These are phyloP conservation scores for Vulpes ferrilata DNA, from an alignment of 2,113 vertebrate species.

Conservation along the genomic window DNA sequence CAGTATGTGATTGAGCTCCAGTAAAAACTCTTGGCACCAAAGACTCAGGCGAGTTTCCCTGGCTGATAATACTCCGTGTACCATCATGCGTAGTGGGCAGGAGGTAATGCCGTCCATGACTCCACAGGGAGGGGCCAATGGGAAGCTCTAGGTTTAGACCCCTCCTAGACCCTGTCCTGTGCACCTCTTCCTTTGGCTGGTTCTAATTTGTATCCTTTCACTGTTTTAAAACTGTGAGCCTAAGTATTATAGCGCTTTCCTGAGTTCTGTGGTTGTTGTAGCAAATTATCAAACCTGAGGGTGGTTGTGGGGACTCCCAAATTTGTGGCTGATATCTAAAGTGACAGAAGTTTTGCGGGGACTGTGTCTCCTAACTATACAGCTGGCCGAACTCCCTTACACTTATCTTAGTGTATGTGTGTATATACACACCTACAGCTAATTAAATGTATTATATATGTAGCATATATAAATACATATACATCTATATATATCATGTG, in stretches of 20 bases:
- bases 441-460: not conserved
- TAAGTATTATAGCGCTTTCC: not conserved
- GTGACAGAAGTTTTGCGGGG: not conserved
- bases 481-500: not conserved
- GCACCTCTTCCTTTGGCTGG: not conserved
- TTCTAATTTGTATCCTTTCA: not conserved
- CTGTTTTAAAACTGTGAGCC: not conserved
- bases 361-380: not conserved
- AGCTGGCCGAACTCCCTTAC: not conserved
- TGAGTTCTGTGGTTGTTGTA: not conserved
- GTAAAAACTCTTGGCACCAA: not conserved
- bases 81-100: not conserved
- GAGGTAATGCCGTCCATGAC: fast-evolving
- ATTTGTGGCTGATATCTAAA: not conserved
- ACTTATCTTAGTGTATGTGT: not conserved
- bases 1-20: not conserved
- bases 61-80: not conserved
- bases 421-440: not conserved
- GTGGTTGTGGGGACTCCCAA: too few species aligned
- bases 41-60: not conserved
- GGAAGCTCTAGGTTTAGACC: not conserved
- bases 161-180: not conserved
- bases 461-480: not conserved
- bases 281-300: not conserved
- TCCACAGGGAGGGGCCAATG: not conserved